Percentiles rank a stretch among this genome's conserved stretches.
phyloP scores from a whole-genome alignment of 2,113 vertebrate genomes.

The Prionailurus bengalensis region DNA sequence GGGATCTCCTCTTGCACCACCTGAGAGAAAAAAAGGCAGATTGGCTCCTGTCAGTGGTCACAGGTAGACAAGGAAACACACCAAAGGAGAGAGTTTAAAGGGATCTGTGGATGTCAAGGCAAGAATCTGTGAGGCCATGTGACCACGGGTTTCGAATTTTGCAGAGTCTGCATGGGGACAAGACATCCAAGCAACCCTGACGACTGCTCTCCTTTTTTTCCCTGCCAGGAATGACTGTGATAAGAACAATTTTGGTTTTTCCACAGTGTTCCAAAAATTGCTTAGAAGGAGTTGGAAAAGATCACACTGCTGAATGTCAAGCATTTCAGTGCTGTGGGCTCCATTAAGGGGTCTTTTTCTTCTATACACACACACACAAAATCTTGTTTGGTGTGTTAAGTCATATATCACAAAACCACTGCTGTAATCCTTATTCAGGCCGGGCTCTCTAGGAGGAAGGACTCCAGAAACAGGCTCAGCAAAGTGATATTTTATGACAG shows the following conservation, averaged over 20 bases:
- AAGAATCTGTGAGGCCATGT: background rate
- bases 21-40: constrained; percentile 85
- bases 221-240: background rate
- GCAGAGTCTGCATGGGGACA: background rate
- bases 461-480: background rate
- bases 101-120: background rate
- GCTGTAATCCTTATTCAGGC: constrained; percentile 1
- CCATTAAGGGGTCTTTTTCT: constrained; percentile 50
- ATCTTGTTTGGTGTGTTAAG: constrained; percentile 1
- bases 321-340: constrained; percentile 9
- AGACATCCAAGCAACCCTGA: background rate
- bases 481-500: constrained; percentile 69
- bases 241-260: constrained; percentile 23
- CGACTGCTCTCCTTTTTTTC: background rate
- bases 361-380: background rate
- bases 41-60: background rate
- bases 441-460: constrained; percentile 28
- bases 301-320: constrained; percentile 27
- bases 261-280: background rate
- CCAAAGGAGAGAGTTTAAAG: background rate
- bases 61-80: background rate
- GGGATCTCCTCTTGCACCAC: constrained; percentile 96
- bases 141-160: background rate
- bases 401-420: constrained; percentile 38
- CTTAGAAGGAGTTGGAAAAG: constrained; percentile 52